phyloP scores from a whole-genome alignment of 2,888 invertebrate species.

The Sarcophaga variegata region DNA sequence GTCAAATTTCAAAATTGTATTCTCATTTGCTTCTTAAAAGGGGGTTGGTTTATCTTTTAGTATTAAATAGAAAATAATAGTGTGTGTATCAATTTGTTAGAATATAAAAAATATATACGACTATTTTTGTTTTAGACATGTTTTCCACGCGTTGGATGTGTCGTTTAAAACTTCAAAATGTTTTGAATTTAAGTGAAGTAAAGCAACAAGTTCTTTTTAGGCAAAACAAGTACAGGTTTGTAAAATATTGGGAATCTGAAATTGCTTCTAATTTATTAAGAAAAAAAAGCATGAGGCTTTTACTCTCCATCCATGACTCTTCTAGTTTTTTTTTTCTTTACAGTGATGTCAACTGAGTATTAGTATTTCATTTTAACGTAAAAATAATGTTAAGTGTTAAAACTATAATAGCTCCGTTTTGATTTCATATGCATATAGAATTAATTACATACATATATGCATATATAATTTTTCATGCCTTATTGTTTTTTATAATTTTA shows the following conservation, averaged over 20 bases:
- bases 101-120: not conserved
- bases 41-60: conserved; percentile 8
- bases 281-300: not conserved
- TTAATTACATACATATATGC: no score
- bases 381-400: no score
- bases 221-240: conserved; percentile 53
- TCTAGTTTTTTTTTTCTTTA: no score
- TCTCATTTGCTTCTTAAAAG: not conserved
- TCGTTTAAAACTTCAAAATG: conserved; percentile 23
- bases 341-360: no score
- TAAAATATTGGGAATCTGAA: not conserved
- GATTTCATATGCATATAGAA: no score
- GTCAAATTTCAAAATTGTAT: not conserved
- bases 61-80: conserved; percentile 21
- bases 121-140: conserved; percentile 22
- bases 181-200: conserved; percentile 25
- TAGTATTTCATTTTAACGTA: no score
- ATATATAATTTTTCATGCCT: no score
- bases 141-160: conserved; percentile 32
- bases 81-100: conserved; percentile 16
- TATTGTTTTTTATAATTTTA: no score
- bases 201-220: conserved; percentile 16
- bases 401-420: no score
- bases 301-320: no score
- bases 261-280: not conserved